phyloP scores from a whole-genome alignment of 2,113 vertebrate species.

The Mastomys coucha region DNA sequence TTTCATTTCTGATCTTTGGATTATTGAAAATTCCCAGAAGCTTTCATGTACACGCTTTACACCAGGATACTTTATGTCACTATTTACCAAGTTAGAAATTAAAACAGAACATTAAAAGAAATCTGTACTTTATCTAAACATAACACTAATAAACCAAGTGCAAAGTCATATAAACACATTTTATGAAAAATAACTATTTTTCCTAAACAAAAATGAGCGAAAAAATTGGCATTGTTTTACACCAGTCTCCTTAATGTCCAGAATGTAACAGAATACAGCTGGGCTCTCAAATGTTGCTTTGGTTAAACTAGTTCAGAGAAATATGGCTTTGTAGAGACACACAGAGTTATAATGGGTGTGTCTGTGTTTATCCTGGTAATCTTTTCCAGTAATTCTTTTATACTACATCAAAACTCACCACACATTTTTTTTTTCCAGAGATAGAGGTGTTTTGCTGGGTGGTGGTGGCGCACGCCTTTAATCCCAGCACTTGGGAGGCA shows the following conservation, averaged over 20 bases:
- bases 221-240: slow-evolving; percentile 26
- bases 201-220: slow-evolving; percentile 30
- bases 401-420: slow-evolving; percentile 5
- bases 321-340: neutral
- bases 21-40: neutral
- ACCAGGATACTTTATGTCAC: too few species aligned
- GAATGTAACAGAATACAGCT: slow-evolving; percentile 15
- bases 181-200: slow-evolving; percentile 58
- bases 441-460: too few species aligned
- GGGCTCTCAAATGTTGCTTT: slow-evolving; percentile 14
- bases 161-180: slow-evolving; percentile 35
- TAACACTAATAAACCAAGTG: neutral
- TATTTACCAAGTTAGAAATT: slow-evolving; percentile 53
- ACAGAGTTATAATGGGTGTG: neutral
- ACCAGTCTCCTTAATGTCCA: slow-evolving; percentile 23
- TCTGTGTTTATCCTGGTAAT: neutral
- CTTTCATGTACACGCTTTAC: neutral
- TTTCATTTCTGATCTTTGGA: slow-evolving; percentile 5
- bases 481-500: too few species aligned
- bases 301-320: neutral
- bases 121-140: slow-evolving; percentile 7
- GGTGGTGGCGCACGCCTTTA: too few species aligned
- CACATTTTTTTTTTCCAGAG: neutral
- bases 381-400: slow-evolving; percentile 43
- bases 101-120: slow-evolving; percentile 37